These are phyloP conservation scores for Papilio demoleus DNA, from an alignment of 2,888 invertebrate species.

Conservation along the genomic window DNA sequence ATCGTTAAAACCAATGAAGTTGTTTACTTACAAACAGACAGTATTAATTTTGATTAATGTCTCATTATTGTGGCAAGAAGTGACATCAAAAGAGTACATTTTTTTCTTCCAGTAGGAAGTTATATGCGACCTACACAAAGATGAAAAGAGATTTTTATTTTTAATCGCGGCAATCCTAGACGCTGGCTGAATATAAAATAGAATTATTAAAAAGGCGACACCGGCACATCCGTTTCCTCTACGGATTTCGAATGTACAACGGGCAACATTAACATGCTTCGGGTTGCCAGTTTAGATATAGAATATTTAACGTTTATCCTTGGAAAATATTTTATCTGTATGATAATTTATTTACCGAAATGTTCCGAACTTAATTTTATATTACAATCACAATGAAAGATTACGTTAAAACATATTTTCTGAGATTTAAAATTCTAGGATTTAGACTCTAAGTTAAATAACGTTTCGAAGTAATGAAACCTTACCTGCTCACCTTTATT, in stretches of 20 bases:
- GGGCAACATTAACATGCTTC: slow-evolving; percentile 42
- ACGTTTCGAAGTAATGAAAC: neutral
- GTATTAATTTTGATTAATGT: slow-evolving; percentile 46
- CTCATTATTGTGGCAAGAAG: slow-evolving; percentile 51
- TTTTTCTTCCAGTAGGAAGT: slow-evolving; percentile 60
- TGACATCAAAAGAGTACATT: slow-evolving; percentile 63
- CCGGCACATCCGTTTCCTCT: slow-evolving; percentile 78
- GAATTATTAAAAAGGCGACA: slow-evolving; percentile 77
- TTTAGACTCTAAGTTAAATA: neutral
- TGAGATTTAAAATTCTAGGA: neutral
- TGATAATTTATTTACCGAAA: no score
- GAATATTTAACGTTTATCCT: slow-evolving; percentile 4
- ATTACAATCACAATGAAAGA: no score
- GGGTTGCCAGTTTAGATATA: slow-evolving; percentile 34
- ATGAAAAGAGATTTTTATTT: slow-evolving; percentile 75
- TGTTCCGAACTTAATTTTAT: no score
- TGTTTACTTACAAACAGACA: slow-evolving; percentile 38
- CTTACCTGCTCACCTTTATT: slow-evolving; percentile 1
- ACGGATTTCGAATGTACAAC: slow-evolving; percentile 55
- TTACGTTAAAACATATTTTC: no score
- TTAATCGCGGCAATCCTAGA: slow-evolving; percentile 68
- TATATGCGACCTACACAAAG: slow-evolving; percentile 60
- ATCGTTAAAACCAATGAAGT: slow-evolving; percentile 36
- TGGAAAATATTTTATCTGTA: slow-evolving; percentile 11
- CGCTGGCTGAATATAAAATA: slow-evolving; percentile 70